Base-by-base conservation (phyloP, 2,113 vertebrate genomes). In the Oxyruncus cristatus region DNA sequence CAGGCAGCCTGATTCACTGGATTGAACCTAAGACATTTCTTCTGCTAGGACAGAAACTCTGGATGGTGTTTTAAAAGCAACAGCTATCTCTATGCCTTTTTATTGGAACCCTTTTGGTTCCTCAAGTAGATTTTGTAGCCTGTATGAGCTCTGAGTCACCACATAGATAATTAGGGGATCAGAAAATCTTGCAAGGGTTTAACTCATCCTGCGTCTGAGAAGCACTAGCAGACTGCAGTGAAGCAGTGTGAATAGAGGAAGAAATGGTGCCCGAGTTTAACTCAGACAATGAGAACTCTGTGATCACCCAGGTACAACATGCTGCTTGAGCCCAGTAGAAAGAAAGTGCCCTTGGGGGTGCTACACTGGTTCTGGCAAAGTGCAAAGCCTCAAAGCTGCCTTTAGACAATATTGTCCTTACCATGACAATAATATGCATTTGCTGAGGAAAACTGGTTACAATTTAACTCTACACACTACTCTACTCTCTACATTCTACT, bases 261-360 rank as follows among this genome's bases (percentile, higher is more conserved):
- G 47, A 85, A 82, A 46, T 14, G 23, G 42, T 78, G 55, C 39
- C 73, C 3, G 7, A 78, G 14, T 80, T 85, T 73, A 76, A 55
- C 12, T 44, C 1, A 3, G 32, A 71, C 35, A 49, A 41, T 0
- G 2, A 62, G 46, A 52, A 28, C 19, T 68, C 58, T 2, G 0
- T 26, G 37, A 28, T 65, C 49, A 65, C 68, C 53, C 28, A 68
- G 35, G 55, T 2, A 42, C 18, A 66, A 50, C 56, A 42, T 50
- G 14, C 47, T 71, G 61, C 71, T 83, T n/a, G 30, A 88, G 39
- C 16, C 11, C 39, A 72, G 37, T 9, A 82, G 24, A 20, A 33
- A 49, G 32, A 11, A 91, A 71, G 47, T 8, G 23, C 23, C 32
- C 28, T 28, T 63, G 74, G 33, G 41, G 23, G 21, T 46, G 47